Base-by-base conservation (phyloP, 2,888 invertebrate genomes). In the Macrosiphum euphorbiae region DNA sequence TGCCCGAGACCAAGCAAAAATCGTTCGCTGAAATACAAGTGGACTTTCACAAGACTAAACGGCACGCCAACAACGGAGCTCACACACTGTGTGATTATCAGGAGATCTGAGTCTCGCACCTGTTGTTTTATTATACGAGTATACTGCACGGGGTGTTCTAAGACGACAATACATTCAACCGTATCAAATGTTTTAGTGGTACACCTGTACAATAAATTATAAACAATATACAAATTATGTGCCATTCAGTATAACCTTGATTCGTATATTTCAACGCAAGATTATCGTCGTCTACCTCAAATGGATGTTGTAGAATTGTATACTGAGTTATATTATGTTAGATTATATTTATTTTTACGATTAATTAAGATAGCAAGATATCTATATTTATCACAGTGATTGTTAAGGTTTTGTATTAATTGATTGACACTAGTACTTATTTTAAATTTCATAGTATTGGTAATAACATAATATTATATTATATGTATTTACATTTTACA, bases 1-100 rank as follows among this genome's bases (percentile, higher is more conserved):
- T 97, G 44, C 97, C 97, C 2, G 97, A 97, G 96, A 97, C 97
- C 5, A 97, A 97, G 95, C 97, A 97, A 94, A 97, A 97, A 95
- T 97, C 97, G 8, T 96, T 97, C 95, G 96, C 97, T 85, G 96
- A 97, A 95, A 97, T 97, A 95, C 97, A 97, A 61, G n/a, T 26
- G 41, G 94, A 90, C 41, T 94, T 94, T 26, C 92, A 13, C 24
- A 20, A 47, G 11, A 13, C 84, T 16, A 3, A 13, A 7, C 78
- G 16, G 26, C 24, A 28, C 44, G 47, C 8, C 35, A 35, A 50
- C 90, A 4, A 4, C n/a, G 1, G 26, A 24, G 28, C 8, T 55
- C 55, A 26, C 24, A 58, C 41, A 44, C 88, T 52, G 13, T 35
- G 47, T 52, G 78, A 78, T 41, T 90, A 90, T 28, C 47, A 90